A percentile compares a stretch with the other conserved stretches of the same genome.
These are phyloP conservation scores for Zootoca vivipara DNA, from an alignment of 2,113 vertebrate genomes.

Conservation along the genomic window DNA sequence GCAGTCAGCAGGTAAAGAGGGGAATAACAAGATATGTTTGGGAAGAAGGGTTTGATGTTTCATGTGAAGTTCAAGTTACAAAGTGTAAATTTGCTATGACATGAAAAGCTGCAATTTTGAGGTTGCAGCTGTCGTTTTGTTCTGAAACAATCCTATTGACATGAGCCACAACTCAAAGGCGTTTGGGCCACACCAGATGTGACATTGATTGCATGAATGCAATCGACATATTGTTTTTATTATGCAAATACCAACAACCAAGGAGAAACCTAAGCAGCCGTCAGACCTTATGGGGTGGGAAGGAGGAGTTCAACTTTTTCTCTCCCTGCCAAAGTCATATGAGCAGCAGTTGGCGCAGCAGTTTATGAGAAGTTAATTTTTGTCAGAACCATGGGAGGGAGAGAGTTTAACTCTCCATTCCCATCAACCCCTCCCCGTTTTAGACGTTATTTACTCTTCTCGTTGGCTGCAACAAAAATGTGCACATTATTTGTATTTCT, in stretches of 20 bases:
- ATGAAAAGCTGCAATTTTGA: constrained; percentile 34
- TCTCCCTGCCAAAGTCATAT: neutral
- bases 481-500: neutral
- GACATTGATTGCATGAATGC: neutral
- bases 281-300: neutral
- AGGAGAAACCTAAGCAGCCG: neutral
- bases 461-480: neutral
- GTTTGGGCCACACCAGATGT: neutral
- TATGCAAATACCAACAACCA: neutral
- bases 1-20: constrained; percentile 23
- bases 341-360: too few relatives aligned
- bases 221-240: neutral
- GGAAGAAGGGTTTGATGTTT: constrained; percentile 21
- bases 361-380: neutral
- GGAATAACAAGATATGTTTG: neutral
- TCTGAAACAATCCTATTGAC: neutral
- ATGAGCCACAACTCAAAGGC: neutral
- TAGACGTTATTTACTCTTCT: neutral
- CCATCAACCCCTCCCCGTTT: too few relatives aligned
- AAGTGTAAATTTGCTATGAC: neutral
- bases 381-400: neutral
- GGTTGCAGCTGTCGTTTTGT: neutral
- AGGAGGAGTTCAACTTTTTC: neutral
- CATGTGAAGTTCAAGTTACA: neutral
- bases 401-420: neutral